These are phyloP conservation scores for Bagarius yarrelli DNA, from an alignment of 2,113 vertebrate genomes.

Conservation along the genomic window DNA sequence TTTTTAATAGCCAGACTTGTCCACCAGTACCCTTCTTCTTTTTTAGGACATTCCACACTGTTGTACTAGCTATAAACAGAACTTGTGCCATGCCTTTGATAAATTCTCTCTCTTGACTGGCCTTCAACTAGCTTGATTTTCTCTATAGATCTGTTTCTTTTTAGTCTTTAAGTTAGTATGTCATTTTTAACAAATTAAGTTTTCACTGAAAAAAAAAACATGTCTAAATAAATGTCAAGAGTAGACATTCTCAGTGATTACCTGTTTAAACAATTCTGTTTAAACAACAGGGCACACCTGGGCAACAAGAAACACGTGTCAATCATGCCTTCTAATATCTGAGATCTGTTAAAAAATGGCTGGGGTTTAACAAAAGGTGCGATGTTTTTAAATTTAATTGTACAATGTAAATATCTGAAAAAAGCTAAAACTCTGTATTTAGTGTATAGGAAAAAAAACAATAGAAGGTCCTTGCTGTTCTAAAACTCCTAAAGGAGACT, in stretches of 20 bases:
- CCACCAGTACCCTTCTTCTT: not conserved
- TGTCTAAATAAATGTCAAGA: not conserved
- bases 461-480: not conserved
- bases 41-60: not conserved
- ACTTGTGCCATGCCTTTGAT: not conserved
- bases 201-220: not conserved
- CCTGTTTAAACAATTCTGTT: not conserved
- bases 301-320: not conserved
- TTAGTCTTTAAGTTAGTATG: not conserved
- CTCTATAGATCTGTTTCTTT: not conserved
- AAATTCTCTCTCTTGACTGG: not conserved
- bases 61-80: not conserved
- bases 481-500: not conserved
- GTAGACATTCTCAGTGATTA: not conserved
- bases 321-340: not conserved
- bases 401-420: not conserved
- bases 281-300: not conserved
- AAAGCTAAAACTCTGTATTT: not conserved
- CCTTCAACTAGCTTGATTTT: not conserved
- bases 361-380: not conserved
- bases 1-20: not conserved
- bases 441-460: not conserved
- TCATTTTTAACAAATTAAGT: not conserved
- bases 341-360: not conserved
- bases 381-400: not conserved